Evolutionary conservation across 2,797 vertebrate species (phyloP).

Genomic region (Poecilia gillii): DNA sequence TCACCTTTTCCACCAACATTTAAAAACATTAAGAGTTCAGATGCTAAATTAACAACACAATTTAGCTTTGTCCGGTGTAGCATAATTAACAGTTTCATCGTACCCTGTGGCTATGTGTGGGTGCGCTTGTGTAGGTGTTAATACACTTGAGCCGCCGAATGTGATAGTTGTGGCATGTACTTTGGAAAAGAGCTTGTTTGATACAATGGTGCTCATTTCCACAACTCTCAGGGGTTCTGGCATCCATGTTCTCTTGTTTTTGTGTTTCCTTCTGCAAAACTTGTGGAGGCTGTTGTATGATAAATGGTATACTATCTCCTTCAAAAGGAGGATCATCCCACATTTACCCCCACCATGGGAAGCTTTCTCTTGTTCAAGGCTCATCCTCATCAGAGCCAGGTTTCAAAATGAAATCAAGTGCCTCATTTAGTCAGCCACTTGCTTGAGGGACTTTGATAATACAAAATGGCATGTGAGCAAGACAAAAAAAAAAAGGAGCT

Average conservation of each 20-base stretch:
- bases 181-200: conserved; percentile 59
- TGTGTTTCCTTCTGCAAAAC: conserved; percentile 39
- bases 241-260: conserved; percentile 29
- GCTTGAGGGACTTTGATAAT: conserved; percentile 52
- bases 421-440: conserved; percentile 51
- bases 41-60: conserved; percentile 37
- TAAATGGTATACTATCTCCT: conserved; percentile 29
- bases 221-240: conserved; percentile 40
- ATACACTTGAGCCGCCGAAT: conserved; percentile 38
- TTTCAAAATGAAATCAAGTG: conserved; percentile 61
- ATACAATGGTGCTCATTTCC: conserved; percentile 34
- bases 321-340: conserved; percentile 38
- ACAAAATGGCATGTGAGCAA: conserved; percentile 44
- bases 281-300: conserved; percentile 20
- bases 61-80: conserved; percentile 39
- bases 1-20: conserved; percentile 9
- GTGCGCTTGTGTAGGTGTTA: conserved; percentile 50
- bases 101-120: conserved; percentile 47
- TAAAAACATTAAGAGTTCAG: conserved; percentile 16
- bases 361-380: conserved; percentile 41
- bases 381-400: conserved; percentile 55
- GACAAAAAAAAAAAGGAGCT: conserved; percentile 29
- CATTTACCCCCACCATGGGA: conserved; percentile 28
- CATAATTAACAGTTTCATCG: conserved; percentile 54
- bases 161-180: conserved; percentile 49